Evolutionary conservation across 2,797 vertebrate genomes (phyloP).

Genomic region (Parauchenoglanis punctatus): DNA sequence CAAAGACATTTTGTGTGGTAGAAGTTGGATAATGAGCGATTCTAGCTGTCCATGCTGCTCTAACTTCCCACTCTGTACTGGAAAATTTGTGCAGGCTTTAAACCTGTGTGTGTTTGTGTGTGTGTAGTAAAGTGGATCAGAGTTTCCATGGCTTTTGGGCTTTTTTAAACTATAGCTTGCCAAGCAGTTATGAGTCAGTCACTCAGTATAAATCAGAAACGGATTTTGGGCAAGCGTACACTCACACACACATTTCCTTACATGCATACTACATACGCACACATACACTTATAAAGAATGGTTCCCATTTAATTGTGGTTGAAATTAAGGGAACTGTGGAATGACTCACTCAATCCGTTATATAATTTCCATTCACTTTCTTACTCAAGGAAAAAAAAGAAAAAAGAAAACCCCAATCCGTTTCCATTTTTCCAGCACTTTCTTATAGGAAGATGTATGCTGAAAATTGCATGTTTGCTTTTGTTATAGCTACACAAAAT

Average conservation of each 20-base stretch:
- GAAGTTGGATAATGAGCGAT: slow-evolving; percentile 62
- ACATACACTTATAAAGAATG: slow-evolving; percentile 1
- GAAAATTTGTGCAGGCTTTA: slow-evolving; percentile 40
- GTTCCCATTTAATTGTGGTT: slow-evolving; percentile 49
- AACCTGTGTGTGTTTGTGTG: slow-evolving; percentile 25
- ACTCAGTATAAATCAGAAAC: slow-evolving; percentile 65
- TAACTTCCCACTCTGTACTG: slow-evolving; percentile 56
- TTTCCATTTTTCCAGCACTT: slow-evolving; percentile 38
- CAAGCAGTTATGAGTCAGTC: slow-evolving; percentile 68
- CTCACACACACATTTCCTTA: background rate
- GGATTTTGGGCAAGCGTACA: slow-evolving; percentile 58
- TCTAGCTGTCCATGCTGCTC: slow-evolving; percentile 58
- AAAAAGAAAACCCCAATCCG: slow-evolving; percentile 13
- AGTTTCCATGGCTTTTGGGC: slow-evolving; percentile 70
- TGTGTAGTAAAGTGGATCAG: slow-evolving; percentile 46
- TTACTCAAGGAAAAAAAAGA: background rate
- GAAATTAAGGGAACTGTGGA: slow-evolving; percentile 34
- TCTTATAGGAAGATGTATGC: background rate
- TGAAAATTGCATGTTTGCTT: background rate
- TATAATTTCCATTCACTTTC: slow-evolving; percentile 45
- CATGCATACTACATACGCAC: background rate
- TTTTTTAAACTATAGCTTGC: slow-evolving; percentile 56
- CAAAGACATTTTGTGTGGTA: slow-evolving; percentile 54
- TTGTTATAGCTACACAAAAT: background rate
- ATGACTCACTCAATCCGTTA: slow-evolving; percentile 54